Conservation (phyloP, 1,140 invertebrate genomes). For the Metaphire vulgaris region DNA sequence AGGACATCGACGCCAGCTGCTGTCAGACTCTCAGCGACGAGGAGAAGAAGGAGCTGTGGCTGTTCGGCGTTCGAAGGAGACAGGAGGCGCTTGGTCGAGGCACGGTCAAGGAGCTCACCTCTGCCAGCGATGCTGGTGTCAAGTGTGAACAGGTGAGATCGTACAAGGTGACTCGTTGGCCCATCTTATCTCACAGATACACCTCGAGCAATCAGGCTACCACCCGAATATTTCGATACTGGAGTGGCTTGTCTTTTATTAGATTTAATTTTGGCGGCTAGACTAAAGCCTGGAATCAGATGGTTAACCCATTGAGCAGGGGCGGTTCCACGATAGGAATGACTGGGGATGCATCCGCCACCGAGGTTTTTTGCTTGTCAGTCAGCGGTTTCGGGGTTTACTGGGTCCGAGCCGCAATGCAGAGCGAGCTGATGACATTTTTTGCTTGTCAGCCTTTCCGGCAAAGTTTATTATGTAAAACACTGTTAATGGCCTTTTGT, state of each 20-base stretch:
- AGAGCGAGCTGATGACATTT: no score
- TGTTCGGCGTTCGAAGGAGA: conserved; percentile 84
- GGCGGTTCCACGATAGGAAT: no score
- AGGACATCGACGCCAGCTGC: no score
- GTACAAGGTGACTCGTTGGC: background rate
- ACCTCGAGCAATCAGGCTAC: background rate
- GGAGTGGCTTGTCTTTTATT: background rate
- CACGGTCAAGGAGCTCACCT: background rate
- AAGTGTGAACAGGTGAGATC: background rate
- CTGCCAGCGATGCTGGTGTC: background rate
- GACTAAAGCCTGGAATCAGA: background rate
- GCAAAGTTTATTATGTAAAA: no score
- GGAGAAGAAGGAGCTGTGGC: no score
- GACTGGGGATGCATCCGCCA: no score
- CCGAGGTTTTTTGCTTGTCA: no score
- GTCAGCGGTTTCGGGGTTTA: no score
- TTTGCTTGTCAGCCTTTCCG: no score
- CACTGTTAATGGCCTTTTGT: no score
- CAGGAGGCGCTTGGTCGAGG: conserved; percentile 85
- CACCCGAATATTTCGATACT: background rate
- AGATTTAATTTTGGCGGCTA: background rate
- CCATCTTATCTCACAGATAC: background rate
- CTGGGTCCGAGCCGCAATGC: no score
- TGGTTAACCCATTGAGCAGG: conserved; percentile 57
- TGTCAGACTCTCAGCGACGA: conserved; percentile 85